Evolutionary conservation across 2,888 invertebrate species (phyloP), one percentile per base, ranked within the genome.

Genomic region (Trissoscelio sp.): DNA sequence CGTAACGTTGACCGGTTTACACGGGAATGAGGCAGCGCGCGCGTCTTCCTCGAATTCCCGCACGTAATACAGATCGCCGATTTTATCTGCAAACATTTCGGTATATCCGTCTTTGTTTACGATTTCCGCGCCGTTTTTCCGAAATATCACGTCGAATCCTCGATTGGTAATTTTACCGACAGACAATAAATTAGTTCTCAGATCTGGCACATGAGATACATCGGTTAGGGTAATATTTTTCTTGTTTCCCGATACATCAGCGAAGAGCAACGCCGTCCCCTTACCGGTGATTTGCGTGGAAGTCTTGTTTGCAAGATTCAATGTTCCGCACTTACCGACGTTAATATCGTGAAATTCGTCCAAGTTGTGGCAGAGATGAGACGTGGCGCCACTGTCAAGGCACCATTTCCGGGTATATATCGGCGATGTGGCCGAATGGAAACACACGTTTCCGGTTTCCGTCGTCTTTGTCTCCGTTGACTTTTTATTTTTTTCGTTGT

Each of bases 181-280:
- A 1, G 79, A 64, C 42, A 79, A 11, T 1, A 74, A 24, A 51
- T 74, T 66, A 6, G 67, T 58, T 48, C 79, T 48, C 12, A 82
- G 53, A n/a, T 78, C 70, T 5, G 78, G 78, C 0, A 66, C 78
- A 18, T 60, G 64, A 11, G 57, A 64, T 9, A 46, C 51, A 11
- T 75, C 28, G 0, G 14, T 46, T 0, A 75, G 22, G 0, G 28
- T 46, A 3, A 69, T 42, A 11, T 16, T 69, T 39, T 42, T 53
- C 14, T 20, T 14, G 12, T 48, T 48, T 11, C 44, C 62, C 3
- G 44, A 34, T 0, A 34, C 24, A 5, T 60, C 51, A 3, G 79
- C 34, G 3, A n/a, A 39, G 9, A 75, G 57, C 2, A 39, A 9
- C 9, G 44, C 70, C 1, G 12, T 60, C 9, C 67, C 79, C 46